Evolutionary conservation across 2,797 vertebrate species (phyloP).

Genomic region (Chloroceryle amazona): DNA sequence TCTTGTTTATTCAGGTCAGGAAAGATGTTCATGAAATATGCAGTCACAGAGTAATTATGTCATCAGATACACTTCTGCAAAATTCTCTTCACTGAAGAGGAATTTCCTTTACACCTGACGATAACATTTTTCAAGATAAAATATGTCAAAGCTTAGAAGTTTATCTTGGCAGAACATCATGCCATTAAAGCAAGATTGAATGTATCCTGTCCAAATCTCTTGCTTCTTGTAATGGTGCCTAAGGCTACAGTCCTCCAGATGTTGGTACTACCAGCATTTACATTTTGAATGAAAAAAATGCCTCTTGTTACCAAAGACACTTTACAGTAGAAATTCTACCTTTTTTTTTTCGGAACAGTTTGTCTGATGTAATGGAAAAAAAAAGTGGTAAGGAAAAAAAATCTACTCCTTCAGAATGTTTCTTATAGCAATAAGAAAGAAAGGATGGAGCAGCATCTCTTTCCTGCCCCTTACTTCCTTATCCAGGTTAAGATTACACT

Average conservation of each 20-base stretch:
- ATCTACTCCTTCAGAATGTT: neutral
- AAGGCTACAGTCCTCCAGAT: conserved; percentile 78
- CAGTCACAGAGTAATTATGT: conserved; percentile 59
- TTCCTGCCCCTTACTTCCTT: neutral
- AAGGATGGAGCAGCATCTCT: neutral
- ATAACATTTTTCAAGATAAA: conserved; percentile 81
- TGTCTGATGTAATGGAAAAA: conserved; percentile 17
- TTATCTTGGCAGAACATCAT: conserved; percentile 81
- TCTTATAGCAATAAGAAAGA: neutral
- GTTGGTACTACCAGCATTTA: conserved; percentile 60
- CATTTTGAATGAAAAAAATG: conserved; percentile 14
- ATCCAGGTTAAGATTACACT: neutral
- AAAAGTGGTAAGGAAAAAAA: neutral
- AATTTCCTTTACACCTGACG: conserved; percentile 84
- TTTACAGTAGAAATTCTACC: neutral
- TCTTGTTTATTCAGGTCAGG: conserved; percentile 62
- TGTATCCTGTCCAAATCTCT: conserved; percentile 83
- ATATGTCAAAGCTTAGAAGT: conserved; percentile 77
- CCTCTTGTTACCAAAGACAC: neutral
- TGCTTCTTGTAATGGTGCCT: conserved; percentile 79
- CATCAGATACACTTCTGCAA: conserved; percentile 48
- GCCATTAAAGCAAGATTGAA: conserved; percentile 82
- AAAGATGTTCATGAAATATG: conserved; percentile 63
- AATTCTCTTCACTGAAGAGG: conserved; percentile 68
- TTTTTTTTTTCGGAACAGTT: neutral